Conservation (phyloP, 2,113 vertebrate species). For the Sisor rabdophorus region DNA sequence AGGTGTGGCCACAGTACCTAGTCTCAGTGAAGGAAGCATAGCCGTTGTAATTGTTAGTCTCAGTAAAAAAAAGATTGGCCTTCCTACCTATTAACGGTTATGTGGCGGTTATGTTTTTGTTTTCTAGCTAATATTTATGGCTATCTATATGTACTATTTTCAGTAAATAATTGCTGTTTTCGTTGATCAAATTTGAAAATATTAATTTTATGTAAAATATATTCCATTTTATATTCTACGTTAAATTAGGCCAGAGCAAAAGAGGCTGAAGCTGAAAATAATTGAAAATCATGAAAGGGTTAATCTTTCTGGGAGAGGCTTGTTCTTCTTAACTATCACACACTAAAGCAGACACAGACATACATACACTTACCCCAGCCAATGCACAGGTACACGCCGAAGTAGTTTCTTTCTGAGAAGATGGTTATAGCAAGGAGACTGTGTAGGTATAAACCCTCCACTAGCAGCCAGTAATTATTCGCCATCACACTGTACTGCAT, state of each 20-base stretch:
- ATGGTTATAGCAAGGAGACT: constrained; percentile 84
- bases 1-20: neutral
- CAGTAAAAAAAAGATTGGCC: neutral
- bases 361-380: constrained; percentile 84
- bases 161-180: too few species aligned
- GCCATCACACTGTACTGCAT: constrained; percentile 97
- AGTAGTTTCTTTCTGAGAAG: constrained; percentile 88
- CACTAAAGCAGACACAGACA: neutral
- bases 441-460: constrained; percentile 94
- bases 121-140: too few species aligned
- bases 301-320: neutral
- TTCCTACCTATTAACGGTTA: neutral
- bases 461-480: constrained; percentile 96
- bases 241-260: too few species aligned
- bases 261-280: too few species aligned
- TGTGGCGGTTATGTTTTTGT: too few species aligned
- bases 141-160: too few species aligned
- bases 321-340: neutral
- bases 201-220: too few species aligned
- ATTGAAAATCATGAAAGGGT: too few species aligned
- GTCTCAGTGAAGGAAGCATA: neutral
- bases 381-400: constrained; percentile 83
- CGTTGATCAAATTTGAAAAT: too few species aligned
- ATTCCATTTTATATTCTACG: too few species aligned
- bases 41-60: neutral